Conservation (phyloP, 2,888 invertebrate genomes). For the Axea sp. region DNA sequence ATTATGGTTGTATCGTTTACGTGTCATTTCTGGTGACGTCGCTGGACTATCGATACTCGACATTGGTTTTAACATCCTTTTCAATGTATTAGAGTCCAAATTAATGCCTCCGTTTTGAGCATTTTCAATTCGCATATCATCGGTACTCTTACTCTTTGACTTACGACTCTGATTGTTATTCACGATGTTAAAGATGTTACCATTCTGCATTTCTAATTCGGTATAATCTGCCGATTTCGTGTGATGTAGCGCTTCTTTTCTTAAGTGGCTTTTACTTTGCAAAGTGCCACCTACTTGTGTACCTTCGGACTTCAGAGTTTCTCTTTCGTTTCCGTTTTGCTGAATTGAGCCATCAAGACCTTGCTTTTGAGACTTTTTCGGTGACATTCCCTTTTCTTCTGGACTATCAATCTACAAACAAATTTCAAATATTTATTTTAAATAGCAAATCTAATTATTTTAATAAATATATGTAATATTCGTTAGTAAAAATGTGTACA, state of each 20-base stretch:
- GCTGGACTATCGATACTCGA: slow-evolving; percentile 93
- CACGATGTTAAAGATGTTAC: slow-evolving; percentile 77
- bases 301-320: slow-evolving; percentile 87
- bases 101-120: slow-evolving; percentile 79
- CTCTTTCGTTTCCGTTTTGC: slow-evolving; percentile 77
- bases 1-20: slow-evolving; percentile 86
- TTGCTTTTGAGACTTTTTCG: slow-evolving; percentile 80
- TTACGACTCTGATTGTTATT: slow-evolving; percentile 81
- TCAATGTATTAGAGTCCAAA: slow-evolving; percentile 91
- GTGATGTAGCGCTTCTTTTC: slow-evolving; percentile 77
- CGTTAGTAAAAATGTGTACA: too few relatives aligned
- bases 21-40: slow-evolving; percentile 94
- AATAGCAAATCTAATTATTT: too few relatives aligned
- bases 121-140: slow-evolving; percentile 86
- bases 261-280: slow-evolving; percentile 75
- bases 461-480: too few relatives aligned
- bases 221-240: slow-evolving; percentile 82
- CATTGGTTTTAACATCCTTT: slow-evolving; percentile 96
- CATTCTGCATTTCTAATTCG: slow-evolving; percentile 80
- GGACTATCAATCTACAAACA: slow-evolving; percentile 74
- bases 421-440: too few relatives aligned
- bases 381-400: slow-evolving; percentile 80
- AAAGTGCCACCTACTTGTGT: slow-evolving; percentile 90
- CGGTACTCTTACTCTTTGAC: slow-evolving; percentile 93
- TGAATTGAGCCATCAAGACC: slow-evolving; percentile 80